A percentile compares a stretch with the other conserved stretches of the same genome.
phyloP scores from a whole-genome alignment of 2,113 vertebrate genomes.

The Pedetes capensis region DNA sequence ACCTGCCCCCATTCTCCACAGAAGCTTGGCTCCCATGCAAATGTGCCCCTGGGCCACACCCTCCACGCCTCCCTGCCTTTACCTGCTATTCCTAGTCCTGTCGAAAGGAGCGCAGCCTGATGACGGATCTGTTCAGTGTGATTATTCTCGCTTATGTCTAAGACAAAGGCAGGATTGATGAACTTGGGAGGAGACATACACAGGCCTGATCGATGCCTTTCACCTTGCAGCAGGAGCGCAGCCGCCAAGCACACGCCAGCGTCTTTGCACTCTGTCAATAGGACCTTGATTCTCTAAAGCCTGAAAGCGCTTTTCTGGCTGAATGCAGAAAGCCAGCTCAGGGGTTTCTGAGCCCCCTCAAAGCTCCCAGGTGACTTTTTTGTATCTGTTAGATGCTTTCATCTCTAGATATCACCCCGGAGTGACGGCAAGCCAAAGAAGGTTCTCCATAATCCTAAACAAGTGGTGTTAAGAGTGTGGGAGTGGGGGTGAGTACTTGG shows the following conservation, averaged over 20 bases:
- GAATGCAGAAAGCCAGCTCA: constrained; percentile 53
- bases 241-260: not conserved
- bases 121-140: constrained; percentile 28
- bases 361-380: constrained; percentile 55
- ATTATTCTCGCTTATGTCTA: constrained; percentile 8
- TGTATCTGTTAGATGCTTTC: constrained; percentile 28
- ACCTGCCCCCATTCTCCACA: constrained; percentile 38
- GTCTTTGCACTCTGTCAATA: constrained; percentile 58
- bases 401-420: not conserved
- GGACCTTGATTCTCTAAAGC: constrained; percentile 74
- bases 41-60: constrained; percentile 8
- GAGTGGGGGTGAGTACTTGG: fast-evolving
- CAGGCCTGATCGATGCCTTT: constrained; percentile 30
- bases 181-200: not conserved
- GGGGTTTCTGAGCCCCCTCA: constrained; percentile 29
- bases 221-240: constrained; percentile 44
- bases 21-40: constrained; percentile 46
- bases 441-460: fast-evolving
- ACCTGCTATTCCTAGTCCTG: not conserved
- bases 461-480: not conserved
- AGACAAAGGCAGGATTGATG: constrained; percentile 68
- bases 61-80: not conserved
- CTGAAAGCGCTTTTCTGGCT: constrained; percentile 18
- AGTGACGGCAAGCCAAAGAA: not conserved
- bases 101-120: not conserved